A percentile compares a stretch with the other conserved stretches of the same genome.
Conservation (phyloP, 2,113 vertebrate genomes). For the Phasianus colchicus region DNA sequence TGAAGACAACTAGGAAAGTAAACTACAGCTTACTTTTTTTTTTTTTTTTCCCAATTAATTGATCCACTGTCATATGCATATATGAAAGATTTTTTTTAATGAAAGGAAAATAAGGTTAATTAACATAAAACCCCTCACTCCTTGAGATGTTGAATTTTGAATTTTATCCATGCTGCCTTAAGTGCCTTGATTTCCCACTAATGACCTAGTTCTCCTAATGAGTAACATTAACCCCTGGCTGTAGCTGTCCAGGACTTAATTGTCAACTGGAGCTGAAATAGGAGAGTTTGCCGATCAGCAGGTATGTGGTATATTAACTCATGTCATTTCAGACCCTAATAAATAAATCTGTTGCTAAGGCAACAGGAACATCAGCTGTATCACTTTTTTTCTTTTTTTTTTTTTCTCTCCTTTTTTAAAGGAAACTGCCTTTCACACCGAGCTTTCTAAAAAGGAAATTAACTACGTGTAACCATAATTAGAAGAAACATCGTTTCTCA, state of each 20-base stretch:
- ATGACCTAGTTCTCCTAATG: slow-evolving; percentile 99
- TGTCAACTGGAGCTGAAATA: slow-evolving; percentile 97
- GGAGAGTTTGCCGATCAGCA: slow-evolving; percentile 91
- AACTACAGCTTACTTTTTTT: slow-evolving; percentile 84
- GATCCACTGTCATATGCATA: slow-evolving; percentile 92
- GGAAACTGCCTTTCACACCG: slow-evolving; percentile 82
- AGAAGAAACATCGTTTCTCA: slow-evolving; percentile 84
- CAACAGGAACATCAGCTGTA: slow-evolving; percentile 82
- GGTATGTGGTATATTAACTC: slow-evolving; percentile 94
- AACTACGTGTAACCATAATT: slow-evolving; percentile 86
- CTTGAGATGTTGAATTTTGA: slow-evolving; percentile 94
- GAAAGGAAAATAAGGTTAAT: slow-evolving; percentile 99
- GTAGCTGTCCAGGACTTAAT: slow-evolving; percentile 99
- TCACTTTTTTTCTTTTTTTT: slow-evolving; percentile 69
- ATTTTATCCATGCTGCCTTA: slow-evolving; percentile 91
- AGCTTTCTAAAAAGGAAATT: slow-evolving; percentile 82
- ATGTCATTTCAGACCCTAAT: slow-evolving; percentile 90
- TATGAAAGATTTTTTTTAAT: slow-evolving; percentile 91
- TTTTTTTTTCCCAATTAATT: slow-evolving; percentile 90
- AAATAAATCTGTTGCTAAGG: slow-evolving; percentile 92
- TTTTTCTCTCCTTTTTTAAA: slow-evolving; percentile 36
- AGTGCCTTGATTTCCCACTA: slow-evolving; percentile 99
- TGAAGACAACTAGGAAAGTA: slow-evolving; percentile 89
- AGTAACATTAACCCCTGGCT: slow-evolving; percentile 99
- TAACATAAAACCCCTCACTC: slow-evolving; percentile 98